Evolutionary conservation across 2,888 invertebrate genomes (phyloP).

Genomic region (Oegoconia quadripuncta): DNA sequence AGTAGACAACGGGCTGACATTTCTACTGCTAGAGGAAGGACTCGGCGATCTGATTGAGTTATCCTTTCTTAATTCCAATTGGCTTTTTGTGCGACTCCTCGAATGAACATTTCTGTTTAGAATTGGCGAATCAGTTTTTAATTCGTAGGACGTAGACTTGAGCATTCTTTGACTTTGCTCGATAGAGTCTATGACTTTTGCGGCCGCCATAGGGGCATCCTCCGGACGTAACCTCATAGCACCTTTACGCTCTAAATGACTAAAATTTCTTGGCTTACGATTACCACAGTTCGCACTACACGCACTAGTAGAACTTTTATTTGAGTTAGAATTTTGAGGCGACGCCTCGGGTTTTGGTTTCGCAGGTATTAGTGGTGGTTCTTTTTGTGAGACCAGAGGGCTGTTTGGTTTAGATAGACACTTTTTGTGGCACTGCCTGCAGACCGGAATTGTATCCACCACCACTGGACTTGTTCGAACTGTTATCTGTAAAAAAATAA

Average conservation of each 20-base stretch:
- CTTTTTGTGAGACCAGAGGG: conserved; percentile 69
- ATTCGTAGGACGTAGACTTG: conserved; percentile 69
- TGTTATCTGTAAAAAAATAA: conserved; percentile 80
- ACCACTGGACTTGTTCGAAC: conserved; percentile 87
- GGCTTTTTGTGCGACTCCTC: conserved; percentile 57
- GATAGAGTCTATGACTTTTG: conserved; percentile 71
- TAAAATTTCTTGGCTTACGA: conserved; percentile 58
- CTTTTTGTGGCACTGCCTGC: conserved; percentile 88
- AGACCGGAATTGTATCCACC: conserved; percentile 85
- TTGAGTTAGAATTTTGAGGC: conserved; percentile 60
- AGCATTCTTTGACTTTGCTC: conserved; percentile 74
- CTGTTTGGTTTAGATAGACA: conserved; percentile 81
- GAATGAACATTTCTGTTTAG: conserved; percentile 52
- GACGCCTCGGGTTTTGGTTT: conserved; percentile 60
- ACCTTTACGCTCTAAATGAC: conserved; percentile 69
- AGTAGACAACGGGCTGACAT: conserved; percentile 68
- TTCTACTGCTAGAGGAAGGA: conserved; percentile 72
- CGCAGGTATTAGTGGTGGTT: conserved; percentile 45
- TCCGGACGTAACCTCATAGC: conserved; percentile 71
- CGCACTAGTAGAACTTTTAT: conserved; percentile 58
- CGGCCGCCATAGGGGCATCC: conserved; percentile 67
- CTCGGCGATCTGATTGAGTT: conserved; percentile 65
- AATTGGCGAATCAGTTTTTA: conserved; percentile 67
- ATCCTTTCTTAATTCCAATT: conserved; percentile 65
- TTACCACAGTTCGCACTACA: conserved; percentile 66